Evolutionary conservation across 2,113 vertebrate species (phyloP).

Genomic region (Phoxinus phoxinus): DNA sequence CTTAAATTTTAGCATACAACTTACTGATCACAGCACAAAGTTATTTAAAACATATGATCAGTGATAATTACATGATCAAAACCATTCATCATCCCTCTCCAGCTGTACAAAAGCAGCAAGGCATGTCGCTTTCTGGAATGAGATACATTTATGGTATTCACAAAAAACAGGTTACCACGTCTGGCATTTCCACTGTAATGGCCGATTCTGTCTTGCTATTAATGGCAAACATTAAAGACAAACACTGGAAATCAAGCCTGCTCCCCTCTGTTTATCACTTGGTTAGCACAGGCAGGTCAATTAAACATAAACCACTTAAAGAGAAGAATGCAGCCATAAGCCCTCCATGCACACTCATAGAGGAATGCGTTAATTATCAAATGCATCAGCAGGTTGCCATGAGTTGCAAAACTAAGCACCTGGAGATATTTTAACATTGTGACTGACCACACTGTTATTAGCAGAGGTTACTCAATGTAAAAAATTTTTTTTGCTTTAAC

Average conservation of each 20-base stretch:
- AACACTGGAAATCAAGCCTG: constrained; percentile 49
- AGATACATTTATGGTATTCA: constrained; percentile 47
- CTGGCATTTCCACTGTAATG: constrained; percentile 56
- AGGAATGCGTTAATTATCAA: constrained; percentile 67
- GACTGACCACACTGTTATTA: constrained; percentile 45
- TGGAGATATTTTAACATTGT: constrained; percentile 53
- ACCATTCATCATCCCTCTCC: neutral
- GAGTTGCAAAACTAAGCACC: constrained; percentile 48
- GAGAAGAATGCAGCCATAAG: constrained; percentile 58
- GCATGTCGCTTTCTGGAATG: constrained; percentile 10
- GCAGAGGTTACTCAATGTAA: constrained; percentile 31
- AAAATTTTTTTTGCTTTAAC: too few relatives aligned
- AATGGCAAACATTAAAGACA: constrained; percentile 52
- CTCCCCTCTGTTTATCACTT: constrained; percentile 59
- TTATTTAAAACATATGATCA: constrained; percentile 42
- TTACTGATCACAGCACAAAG: neutral
- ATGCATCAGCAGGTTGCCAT: constrained; percentile 61
- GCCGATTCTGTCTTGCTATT: constrained; percentile 51
- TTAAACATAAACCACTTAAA: constrained; percentile 72
- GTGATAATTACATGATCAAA: constrained; percentile 34
- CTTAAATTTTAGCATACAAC: constrained; percentile 11
- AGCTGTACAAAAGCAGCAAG: constrained; percentile 19
- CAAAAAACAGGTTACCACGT: constrained; percentile 53
- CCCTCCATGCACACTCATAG: constrained; percentile 61
- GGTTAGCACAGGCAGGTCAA: constrained; percentile 69